Base-by-base conservation (phyloP, 2,113 vertebrate species). In the Polypterus bichir region DNA sequence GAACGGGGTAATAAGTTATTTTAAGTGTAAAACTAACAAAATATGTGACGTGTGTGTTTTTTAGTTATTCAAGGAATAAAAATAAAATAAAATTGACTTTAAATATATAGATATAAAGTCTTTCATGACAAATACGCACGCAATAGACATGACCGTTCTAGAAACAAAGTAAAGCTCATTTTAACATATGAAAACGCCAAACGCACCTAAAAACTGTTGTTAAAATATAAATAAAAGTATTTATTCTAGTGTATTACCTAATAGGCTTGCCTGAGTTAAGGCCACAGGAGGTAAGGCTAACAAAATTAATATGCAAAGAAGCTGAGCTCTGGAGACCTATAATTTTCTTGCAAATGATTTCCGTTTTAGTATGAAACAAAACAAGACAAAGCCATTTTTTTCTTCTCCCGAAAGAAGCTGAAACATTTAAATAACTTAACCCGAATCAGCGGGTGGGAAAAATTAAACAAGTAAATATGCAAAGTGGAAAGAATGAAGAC, bases 251-350 rank as follows among this genome's bases (percentile, higher is more conserved):
- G 77, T 70, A 84, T 86, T 93, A 92, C 82, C 81, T 85, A 82
- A 90, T 89, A 90, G 90, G 83, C 85, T 83, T 88, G 88, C 77
- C 81, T 86, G 90, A 88, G 85, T 84, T 69, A 83, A 89, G 91
- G 86, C 89, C 88, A 76, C 88, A 81, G 93, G 93, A 92, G 91
- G 89, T 89, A 92, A 92, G 88, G 87, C 91, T 95, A 96, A 95
- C 92, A 92, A 91, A 93, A 95, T 97, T 94, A 97, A 91, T 94
- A 97, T 96, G 90, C 92, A 94, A 97, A 97, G 88, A 89, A 88
- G 83, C 87, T 89, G 84, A 88, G 78, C 91, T 91, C 89, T 81
- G 77, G 89, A 90, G 90, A 91, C 90, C 89, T 88, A 87, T 97
- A 88, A 96, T 97, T 96, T 94, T 90, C 89, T 86, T 81, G 83